Evolutionary conservation across 2,888 invertebrate species (phyloP).

Genomic region (Phengaris arion): DNA sequence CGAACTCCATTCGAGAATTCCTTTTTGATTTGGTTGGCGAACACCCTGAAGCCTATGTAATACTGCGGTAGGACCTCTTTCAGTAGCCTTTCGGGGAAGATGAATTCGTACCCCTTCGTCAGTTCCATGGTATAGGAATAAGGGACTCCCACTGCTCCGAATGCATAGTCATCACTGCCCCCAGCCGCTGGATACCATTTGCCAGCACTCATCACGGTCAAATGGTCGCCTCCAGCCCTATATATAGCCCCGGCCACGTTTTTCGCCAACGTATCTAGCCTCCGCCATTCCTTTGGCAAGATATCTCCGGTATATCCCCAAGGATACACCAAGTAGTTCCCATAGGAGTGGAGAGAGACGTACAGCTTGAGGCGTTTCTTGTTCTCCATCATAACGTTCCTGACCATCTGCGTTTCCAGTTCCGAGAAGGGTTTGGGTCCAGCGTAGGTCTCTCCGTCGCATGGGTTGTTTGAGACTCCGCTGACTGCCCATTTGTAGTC

Average conservation of each 20-base stretch:
- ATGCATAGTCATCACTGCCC: constrained; percentile 81
- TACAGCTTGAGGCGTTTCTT: constrained; percentile 80
- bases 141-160: constrained; percentile 73
- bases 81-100: constrained; percentile 78
- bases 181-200: constrained; percentile 82
- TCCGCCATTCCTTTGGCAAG: constrained; percentile 70
- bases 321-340: constrained; percentile 81
- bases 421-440: constrained; percentile 82
- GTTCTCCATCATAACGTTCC: constrained; percentile 73
- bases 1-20: constrained; percentile 48
- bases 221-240: constrained; percentile 64
- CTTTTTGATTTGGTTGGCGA: constrained; percentile 53
- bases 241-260: constrained; percentile 63
- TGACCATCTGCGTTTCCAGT: constrained; percentile 78
- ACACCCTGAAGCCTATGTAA: constrained; percentile 63
- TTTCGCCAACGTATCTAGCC: constrained; percentile 63
- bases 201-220: constrained; percentile 70
- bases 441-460: constrained; percentile 79
- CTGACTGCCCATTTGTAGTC: constrained; percentile 83
- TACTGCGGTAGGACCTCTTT: constrained; percentile 55
- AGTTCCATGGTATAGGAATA: constrained; percentile 82
- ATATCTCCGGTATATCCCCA: constrained; percentile 80
- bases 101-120: constrained; percentile 81
- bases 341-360: constrained; percentile 84
- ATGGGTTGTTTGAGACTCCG: constrained; percentile 82